Base-by-base conservation (phyloP, 2,113 vertebrate species). In the Myodes glareolus region DNA sequence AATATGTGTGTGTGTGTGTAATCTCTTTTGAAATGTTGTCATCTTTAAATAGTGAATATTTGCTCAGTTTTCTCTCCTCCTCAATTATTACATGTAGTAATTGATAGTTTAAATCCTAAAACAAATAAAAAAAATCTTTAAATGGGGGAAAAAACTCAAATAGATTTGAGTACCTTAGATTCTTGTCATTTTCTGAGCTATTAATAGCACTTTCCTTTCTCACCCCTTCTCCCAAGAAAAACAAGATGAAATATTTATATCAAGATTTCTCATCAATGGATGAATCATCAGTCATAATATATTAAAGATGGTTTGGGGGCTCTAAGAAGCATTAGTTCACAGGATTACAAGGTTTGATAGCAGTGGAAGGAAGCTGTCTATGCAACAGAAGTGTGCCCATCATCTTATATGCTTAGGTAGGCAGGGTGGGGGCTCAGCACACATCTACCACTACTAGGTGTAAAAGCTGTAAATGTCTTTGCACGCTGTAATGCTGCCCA, bases 91-190 rank as follows among this genome's bases (percentile, higher is more conserved):
- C 23, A 96, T 94, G 77, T 58, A 82, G 36, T 92, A n/a, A 55
- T 52, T 93, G 27, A 5, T 93, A 50, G 89, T 90, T 97, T 97
- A 52, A 93, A 89, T 92, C 21, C 5, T 85, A 88, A 92, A 92
- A 8, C 33, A 78, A 12, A 68, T 73, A 73, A 87, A 93, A 73
- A 87, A 93, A 90, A 72, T 85, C 5, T 75, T 31, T 80, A 11
- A 93, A 52, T 0, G 47, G 36, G 47, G 36, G 36, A 78, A 88
- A 92, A 90, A 63, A 82, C 7, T 0, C 52, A 39, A 36, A 61
- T 29, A 39, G 2, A 81, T 68, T 90, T 94, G 42, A 67, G 63
- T 80, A 75, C 10, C 36, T 96, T 86, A 82, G 70, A 55, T 92
- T 68, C 33, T 68, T 68, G 1, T 45, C 12, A 77, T 68, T 92